A percentile compares a stretch with the other conserved stretches of the same genome.
These are phyloP conservation scores for Triplophysa siluroides DNA, from an alignment of 2,113 vertebrate genomes.

Conservation along the genomic window DNA sequence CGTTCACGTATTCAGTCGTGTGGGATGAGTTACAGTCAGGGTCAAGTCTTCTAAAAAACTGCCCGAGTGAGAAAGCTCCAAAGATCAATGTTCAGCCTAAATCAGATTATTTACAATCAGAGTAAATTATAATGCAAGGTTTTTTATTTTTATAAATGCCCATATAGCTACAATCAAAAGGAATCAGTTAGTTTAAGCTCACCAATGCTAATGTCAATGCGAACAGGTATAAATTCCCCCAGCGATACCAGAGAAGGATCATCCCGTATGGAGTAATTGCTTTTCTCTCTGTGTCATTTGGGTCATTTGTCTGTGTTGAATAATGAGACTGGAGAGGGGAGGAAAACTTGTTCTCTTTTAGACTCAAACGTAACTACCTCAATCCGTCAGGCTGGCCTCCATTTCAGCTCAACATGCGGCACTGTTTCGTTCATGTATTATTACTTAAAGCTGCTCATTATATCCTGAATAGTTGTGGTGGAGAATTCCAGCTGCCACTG, in stretches of 20 bases:
- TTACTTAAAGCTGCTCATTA: not conserved
- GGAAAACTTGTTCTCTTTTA: conserved; percentile 18
- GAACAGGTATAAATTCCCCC: not conserved
- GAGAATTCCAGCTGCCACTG: not conserved
- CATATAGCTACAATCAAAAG: not conserved
- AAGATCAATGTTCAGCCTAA: not conserved
- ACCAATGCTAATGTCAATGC: not conserved
- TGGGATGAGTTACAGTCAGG: not conserved
- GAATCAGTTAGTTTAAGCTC: not conserved
- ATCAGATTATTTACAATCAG: not conserved
- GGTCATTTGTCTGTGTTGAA: conserved; percentile 53
- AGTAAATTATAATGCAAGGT: not conserved
- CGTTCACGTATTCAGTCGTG: not conserved
- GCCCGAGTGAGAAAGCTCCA: not conserved
- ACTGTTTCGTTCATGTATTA: conserved; percentile 18
- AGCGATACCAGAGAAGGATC: not conserved
- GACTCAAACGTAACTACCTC: conserved; percentile 31
- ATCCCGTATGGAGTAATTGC: conserved; percentile 11
- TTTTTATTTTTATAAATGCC: not conserved
- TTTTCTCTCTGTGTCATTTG: conserved; percentile 12
- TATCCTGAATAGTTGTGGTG: not conserved
- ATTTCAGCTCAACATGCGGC: conserved; percentile 4
- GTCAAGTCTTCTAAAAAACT: not conserved
- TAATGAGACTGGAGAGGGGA: conserved; percentile 24
- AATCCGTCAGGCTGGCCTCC: conserved; percentile 50